These are phyloP conservation scores for Drosophila hamatofila DNA, from an alignment of 2,888 invertebrate genomes.

Conservation along the genomic window DNA sequence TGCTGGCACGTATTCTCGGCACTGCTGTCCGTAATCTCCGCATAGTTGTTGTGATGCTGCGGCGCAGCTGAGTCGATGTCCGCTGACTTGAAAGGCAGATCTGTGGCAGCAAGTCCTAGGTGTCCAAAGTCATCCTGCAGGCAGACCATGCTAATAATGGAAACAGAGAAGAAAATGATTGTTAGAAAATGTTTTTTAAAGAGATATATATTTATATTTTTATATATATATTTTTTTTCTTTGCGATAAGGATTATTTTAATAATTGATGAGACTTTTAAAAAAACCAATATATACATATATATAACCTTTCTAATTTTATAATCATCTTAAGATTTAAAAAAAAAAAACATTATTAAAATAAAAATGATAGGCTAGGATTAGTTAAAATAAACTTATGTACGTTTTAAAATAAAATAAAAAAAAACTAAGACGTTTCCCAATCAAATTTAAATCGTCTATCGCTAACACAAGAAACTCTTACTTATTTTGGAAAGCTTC, in stretches of 20 bases:
- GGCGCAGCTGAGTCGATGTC: conserved; percentile 60
- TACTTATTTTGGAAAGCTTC: too few relatives aligned
- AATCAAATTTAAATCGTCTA: too few relatives aligned
- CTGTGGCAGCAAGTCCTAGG: conserved; percentile 83
- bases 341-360: too few relatives aligned
- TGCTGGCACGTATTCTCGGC: conserved; percentile 85
- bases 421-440: too few relatives aligned
- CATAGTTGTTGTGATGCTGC: conserved; percentile 74
- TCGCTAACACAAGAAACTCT: too few relatives aligned
- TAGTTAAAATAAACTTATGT: too few relatives aligned
- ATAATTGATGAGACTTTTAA: not conserved
- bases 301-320: too few relatives aligned
- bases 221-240: too few relatives aligned
- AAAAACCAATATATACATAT: too few relatives aligned
- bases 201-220: not conserved
- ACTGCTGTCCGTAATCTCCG: conserved; percentile 85
- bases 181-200: not conserved
- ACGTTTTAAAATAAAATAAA: too few relatives aligned
- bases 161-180: conserved; percentile 2
- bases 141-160: conserved; percentile 87
- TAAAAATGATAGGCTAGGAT: too few relatives aligned
- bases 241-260: not conserved
- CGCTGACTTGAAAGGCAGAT: conserved; percentile 80
- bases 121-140: conserved; percentile 88
- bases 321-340: too few relatives aligned